Conservation (phyloP, 1,140 invertebrate species). For the Diorhabda carinulata region DNA sequence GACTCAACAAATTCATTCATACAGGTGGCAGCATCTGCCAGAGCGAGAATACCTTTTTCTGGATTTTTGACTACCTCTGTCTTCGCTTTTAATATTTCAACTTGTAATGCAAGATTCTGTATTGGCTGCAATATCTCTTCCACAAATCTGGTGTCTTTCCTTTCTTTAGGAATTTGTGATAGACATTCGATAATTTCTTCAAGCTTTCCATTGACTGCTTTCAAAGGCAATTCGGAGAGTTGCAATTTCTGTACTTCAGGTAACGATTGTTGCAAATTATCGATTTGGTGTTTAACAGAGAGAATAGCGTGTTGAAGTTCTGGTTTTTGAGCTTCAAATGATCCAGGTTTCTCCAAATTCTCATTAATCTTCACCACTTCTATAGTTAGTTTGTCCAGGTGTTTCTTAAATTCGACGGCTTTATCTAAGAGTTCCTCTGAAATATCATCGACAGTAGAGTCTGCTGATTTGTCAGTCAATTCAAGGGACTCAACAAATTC, state of each 20-base stretch:
- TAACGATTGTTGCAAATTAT: slow-evolving; percentile 11
- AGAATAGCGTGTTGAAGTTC: slow-evolving; percentile 17
- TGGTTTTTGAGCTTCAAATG: slow-evolving; percentile 9
- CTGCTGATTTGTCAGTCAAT: slow-evolving; percentile 7
- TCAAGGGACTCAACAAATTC: slow-evolving; percentile 1
- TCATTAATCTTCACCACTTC: slow-evolving; percentile 17
- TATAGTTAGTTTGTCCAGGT: slow-evolving; percentile 21
- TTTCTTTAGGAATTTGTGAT: not conserved
- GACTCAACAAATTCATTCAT: not conserved
- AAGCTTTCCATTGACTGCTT: slow-evolving; percentile 16
- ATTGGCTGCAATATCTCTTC: not conserved
- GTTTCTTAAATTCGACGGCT: slow-evolving; percentile 10
- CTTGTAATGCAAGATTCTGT: slow-evolving; percentile 3
- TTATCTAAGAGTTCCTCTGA: slow-evolving; percentile 7
- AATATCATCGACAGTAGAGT: not conserved
- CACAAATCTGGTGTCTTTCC: not conserved
- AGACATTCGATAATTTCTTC: not conserved
- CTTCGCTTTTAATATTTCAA: slow-evolving; percentile 13
- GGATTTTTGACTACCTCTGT: not conserved
- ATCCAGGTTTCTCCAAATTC: slow-evolving; percentile 9
- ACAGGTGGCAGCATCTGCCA: not conserved
- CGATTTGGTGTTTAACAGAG: slow-evolving; percentile 22
- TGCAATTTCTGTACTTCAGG: slow-evolving; percentile 13
- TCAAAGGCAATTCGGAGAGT: slow-evolving; percentile 19
- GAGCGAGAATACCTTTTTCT: slow-evolving; percentile 4